Evolutionary conservation across 2,113 vertebrate genomes (phyloP).

Genomic region (Trichechus manatus): DNA sequence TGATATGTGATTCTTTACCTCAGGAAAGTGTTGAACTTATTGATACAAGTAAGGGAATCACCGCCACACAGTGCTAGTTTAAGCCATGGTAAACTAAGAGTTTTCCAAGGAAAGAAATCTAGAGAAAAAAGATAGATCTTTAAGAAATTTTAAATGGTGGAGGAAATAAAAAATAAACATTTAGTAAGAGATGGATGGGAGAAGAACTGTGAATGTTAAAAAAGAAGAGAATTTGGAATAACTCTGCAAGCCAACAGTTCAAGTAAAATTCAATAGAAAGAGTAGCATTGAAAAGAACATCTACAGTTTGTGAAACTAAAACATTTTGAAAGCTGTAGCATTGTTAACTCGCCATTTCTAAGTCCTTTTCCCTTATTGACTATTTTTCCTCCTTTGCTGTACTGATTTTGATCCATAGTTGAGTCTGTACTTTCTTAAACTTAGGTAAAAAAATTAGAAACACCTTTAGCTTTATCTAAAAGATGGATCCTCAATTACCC

Average conservation of each 20-base stretch:
- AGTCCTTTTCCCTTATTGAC: not conserved
- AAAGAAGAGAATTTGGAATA: not conserved
- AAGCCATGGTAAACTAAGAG: not conserved
- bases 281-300: not conserved
- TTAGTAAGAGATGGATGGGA: not conserved
- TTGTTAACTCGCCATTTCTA: not conserved
- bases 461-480: not conserved
- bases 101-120: not conserved
- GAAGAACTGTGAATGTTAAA: not conserved
- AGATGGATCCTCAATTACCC: not conserved
- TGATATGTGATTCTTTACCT: not conserved
- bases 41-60: fast-evolving
- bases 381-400: not conserved
- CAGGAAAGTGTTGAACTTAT: not conserved
- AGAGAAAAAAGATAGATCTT: not conserved
- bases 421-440: not conserved
- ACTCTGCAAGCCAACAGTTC: not conserved
- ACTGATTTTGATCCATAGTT: not conserved
- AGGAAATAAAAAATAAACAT: not conserved
- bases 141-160: not conserved
- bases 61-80: fast-evolving
- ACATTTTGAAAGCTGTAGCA: not conserved
- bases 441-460: not conserved
- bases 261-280: not conserved
- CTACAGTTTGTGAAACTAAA: not conserved